Percentiles rank a stretch among this genome's conserved stretches.
Conservation (phyloP, 2,113 vertebrate genomes). For the Heliornis fulica region DNA sequence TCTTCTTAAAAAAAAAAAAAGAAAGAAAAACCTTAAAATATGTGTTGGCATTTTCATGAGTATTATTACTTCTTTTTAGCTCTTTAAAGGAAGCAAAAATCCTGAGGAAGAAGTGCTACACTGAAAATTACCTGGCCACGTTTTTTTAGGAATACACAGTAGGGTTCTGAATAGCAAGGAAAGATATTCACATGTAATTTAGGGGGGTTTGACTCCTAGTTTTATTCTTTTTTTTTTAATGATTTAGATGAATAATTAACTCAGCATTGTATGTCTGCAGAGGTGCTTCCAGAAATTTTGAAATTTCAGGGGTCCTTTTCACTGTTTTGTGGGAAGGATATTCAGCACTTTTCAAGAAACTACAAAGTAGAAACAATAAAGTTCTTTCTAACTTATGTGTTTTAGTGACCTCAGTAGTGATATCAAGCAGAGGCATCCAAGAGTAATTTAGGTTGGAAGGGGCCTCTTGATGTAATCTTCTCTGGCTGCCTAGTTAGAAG, state of each 20-base stretch:
- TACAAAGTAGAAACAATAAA: not conserved
- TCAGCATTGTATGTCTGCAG: not conserved
- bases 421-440: not conserved
- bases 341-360: not conserved
- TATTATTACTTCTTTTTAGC: not conserved
- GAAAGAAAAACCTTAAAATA: not conserved
- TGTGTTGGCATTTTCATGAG: not conserved
- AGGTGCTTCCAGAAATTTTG: not conserved
- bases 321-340: not conserved
- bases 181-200: not conserved
- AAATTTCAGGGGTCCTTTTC: not conserved
- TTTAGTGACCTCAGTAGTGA: not conserved
- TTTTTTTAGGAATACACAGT: not conserved
- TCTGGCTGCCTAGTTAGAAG: not conserved
- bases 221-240: not conserved
- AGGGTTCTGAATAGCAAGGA: not conserved
- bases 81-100: not conserved
- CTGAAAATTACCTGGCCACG: not conserved
- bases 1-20: not conserved
- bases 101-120: not conserved
- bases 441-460: not conserved
- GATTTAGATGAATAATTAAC: not conserved
- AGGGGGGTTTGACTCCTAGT: not conserved
- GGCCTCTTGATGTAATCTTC: not conserved
- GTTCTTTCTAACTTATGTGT: not conserved